These are phyloP conservation scores for Pedetes capensis DNA, from an alignment of 2,113 vertebrate genomes.

Conservation along the genomic window DNA sequence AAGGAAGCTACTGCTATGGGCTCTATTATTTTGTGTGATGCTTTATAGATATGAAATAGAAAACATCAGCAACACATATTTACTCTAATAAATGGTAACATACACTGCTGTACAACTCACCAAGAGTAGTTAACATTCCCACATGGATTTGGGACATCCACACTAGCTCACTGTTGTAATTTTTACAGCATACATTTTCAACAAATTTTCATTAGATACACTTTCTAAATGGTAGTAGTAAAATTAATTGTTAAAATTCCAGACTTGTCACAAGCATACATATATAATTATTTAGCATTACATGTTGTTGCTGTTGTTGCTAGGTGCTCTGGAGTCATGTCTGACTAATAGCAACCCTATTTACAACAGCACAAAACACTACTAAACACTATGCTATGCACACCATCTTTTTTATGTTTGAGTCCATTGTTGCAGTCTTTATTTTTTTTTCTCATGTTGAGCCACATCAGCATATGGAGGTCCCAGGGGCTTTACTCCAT, in stretches of 20 bases:
- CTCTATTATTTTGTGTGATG: not conserved
- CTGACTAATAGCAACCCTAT: too few relatives aligned
- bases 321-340: too few relatives aligned
- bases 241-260: not conserved
- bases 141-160: not conserved
- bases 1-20: fast-evolving
- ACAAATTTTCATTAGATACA: not conserved
- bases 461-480: too few relatives aligned
- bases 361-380: too few relatives aligned
- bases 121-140: not conserved
- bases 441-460: too few relatives aligned
- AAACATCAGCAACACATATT: not conserved
- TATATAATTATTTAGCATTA: not conserved
- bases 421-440: too few relatives aligned
- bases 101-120: not conserved
- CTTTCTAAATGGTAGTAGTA: not conserved
- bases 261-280: not conserved
- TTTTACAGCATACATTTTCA: not conserved
- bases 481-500: too few relatives aligned
- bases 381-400: too few relatives aligned
- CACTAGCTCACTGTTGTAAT: not conserved
- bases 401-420: too few relatives aligned
- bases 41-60: not conserved
- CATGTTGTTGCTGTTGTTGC: too few relatives aligned
- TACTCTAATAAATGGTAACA: not conserved